Percentiles rank a stretch among this genome's conserved stretches.
Conservation (phyloP, 2,113 vertebrate genomes). For the Theropithecus gelada region DNA sequence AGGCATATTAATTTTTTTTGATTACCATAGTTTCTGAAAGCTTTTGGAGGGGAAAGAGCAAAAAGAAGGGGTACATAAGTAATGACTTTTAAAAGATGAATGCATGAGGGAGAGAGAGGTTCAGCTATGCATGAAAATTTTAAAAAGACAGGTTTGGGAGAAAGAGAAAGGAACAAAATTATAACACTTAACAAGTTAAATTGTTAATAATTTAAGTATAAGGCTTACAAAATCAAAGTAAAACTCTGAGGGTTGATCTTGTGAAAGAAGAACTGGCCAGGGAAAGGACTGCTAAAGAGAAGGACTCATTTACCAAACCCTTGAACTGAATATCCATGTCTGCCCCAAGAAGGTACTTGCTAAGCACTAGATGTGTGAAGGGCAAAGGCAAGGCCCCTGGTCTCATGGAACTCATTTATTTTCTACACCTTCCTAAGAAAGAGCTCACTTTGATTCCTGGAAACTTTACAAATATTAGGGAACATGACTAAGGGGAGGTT, state of each 20-base stretch:
- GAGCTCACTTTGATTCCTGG: neutral
- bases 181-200: neutral
- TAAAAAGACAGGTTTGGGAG: conserved; percentile 28
- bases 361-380: neutral
- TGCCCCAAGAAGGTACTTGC: neutral
- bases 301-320: neutral
- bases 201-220: neutral
- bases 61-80: neutral
- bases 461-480: neutral
- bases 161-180: neutral
- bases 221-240: neutral
- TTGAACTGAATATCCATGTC: neutral
- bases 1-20: neutral
- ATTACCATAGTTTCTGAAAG: conserved; percentile 22
- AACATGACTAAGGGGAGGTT: neutral
- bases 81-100: conserved; percentile 17
- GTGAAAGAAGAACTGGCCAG: neutral
- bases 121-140: neutral
- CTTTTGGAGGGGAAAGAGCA: neutral
- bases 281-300: neutral
- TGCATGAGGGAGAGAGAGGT: neutral
- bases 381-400: neutral
- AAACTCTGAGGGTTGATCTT: neutral
- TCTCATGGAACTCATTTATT: neutral
- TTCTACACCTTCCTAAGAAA: neutral